Evolutionary conservation across 2,797 vertebrate genomes (phyloP).

Genomic region (Tarsius wallacei): DNA sequence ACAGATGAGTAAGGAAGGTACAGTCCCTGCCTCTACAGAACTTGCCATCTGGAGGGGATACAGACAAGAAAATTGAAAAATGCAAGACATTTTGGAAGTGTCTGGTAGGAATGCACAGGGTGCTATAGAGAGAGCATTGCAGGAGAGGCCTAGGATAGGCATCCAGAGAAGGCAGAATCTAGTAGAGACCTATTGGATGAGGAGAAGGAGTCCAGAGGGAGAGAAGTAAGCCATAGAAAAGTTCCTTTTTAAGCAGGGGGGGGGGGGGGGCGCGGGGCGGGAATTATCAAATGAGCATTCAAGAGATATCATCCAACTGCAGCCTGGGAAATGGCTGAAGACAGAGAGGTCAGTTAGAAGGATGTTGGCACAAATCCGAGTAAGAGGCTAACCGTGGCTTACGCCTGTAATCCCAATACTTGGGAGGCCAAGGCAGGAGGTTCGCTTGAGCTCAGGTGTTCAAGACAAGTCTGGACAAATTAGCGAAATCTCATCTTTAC

Average conservation of each 20-base stretch:
- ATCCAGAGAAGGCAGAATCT: not conserved
- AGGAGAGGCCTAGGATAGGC: not conserved
- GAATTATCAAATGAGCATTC: not conserved
- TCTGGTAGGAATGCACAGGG: not conserved
- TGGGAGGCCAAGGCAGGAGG: too few species aligned
- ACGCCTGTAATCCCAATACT: too few species aligned
- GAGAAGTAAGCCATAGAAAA: not conserved
- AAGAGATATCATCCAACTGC: not conserved
- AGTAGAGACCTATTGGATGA: not conserved
- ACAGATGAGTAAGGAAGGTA: not conserved
- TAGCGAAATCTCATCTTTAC: too few species aligned
- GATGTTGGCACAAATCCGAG: not conserved
- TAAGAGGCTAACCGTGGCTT: not conserved
- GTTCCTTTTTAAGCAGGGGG: not conserved
- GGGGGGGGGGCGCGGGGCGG: too few species aligned
- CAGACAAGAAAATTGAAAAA: not conserved
- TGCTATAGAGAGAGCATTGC: not conserved
- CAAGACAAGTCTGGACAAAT: too few species aligned
- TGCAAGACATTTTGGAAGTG: not conserved
- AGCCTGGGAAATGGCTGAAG: not conserved
- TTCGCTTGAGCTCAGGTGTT: too few species aligned
- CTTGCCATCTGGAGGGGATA: accelerated
- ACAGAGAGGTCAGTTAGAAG: not conserved
- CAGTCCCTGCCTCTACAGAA: not conserved
- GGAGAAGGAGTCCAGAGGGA: not conserved